phyloP scores from a whole-genome alignment of 2,888 invertebrate genomes.

The Thymelicus lineola region DNA sequence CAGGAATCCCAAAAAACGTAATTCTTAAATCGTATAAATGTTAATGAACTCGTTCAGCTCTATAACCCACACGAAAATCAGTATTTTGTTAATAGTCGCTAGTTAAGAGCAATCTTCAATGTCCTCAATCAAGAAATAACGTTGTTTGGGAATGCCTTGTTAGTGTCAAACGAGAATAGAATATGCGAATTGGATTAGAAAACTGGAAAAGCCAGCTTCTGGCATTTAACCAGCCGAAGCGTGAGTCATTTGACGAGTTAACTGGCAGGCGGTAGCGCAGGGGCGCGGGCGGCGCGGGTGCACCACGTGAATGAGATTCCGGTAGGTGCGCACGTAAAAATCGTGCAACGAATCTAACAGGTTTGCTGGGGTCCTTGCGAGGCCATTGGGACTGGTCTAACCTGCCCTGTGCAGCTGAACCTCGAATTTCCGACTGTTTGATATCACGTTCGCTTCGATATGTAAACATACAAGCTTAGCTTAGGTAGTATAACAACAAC shows the following conservation, averaged over 20 bases:
- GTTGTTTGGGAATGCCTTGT: slow-evolving; percentile 49
- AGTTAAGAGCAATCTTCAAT: background rate
- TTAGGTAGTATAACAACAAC: slow-evolving; percentile 36
- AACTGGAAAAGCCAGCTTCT: slow-evolving; percentile 83
- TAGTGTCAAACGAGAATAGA: slow-evolving; percentile 65
- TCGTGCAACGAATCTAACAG: slow-evolving; percentile 86
- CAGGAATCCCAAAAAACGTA: background rate
- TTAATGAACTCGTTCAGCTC: background rate
- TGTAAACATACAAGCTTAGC: slow-evolving; percentile 56
- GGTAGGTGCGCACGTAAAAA: slow-evolving; percentile 85
- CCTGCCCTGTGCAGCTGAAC: slow-evolving; percentile 82
- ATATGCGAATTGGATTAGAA: slow-evolving; percentile 79
- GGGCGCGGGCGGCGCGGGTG: slow-evolving; percentile 68
- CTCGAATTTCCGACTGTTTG: slow-evolving; percentile 80
- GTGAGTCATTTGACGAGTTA: slow-evolving; percentile 84
- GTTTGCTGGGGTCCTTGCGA: slow-evolving; percentile 84
- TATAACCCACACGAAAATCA: background rate
- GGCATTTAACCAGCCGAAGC: slow-evolving; percentile 79
- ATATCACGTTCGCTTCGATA: slow-evolving; percentile 74
- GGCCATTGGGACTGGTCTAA: slow-evolving; percentile 85
- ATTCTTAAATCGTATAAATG: background rate
- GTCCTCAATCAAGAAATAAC: slow-evolving; percentile 40
- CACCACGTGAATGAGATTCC: slow-evolving; percentile 83
- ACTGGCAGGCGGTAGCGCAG: slow-evolving; percentile 69
- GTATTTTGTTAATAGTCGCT: background rate